phyloP scores from a whole-genome alignment of 2,888 invertebrate genomes.

The Mactromeris polynyma region DNA sequence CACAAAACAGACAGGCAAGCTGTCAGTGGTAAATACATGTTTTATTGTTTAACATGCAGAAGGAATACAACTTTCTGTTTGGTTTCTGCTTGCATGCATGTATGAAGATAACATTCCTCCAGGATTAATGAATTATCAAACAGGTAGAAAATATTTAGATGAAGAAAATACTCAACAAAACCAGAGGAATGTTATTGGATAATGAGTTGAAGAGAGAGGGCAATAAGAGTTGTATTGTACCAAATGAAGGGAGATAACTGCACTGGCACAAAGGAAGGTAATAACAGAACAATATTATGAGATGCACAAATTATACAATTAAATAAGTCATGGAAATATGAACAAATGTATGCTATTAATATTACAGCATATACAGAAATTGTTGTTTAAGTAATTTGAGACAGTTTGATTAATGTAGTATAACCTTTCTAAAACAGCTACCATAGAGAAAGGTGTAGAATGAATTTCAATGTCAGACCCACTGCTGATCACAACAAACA shows the following conservation, averaged over 20 bases:
- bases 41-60: neutral
- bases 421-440: neutral
- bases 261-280: neutral
- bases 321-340: neutral
- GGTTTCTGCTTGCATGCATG: neutral
- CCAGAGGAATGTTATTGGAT: neutral
- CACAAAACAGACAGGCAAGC: constrained; percentile 4
- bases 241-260: neutral
- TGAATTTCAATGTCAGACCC: too few species aligned
- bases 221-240: too few species aligned
- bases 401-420: neutral
- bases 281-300: neutral
- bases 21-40: constrained; percentile 1
- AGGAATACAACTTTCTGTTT: neutral
- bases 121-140: constrained; percentile 9
- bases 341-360: neutral
- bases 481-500: too few species aligned
- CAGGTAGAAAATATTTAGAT: constrained; percentile 8
- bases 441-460: too few species aligned
- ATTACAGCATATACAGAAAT: neutral
- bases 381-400: neutral
- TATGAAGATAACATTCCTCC: neutral
- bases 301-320: neutral
- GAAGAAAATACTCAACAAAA: neutral
- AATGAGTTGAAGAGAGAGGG: neutral